Evolutionary conservation across 1,140 invertebrate species (phyloP).

Genomic region (Plodia interpunctella): DNA sequence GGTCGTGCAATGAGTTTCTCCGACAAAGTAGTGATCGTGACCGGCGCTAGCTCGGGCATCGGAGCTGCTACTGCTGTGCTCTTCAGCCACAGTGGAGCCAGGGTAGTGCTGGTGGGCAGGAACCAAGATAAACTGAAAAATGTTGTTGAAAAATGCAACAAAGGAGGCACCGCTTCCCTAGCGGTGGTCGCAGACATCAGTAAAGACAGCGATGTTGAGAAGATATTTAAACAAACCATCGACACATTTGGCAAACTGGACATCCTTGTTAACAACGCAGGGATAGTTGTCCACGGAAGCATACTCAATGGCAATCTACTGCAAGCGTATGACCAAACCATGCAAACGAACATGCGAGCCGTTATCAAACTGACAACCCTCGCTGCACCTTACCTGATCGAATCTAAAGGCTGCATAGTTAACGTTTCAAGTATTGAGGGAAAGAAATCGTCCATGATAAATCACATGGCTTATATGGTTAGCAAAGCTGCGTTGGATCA

Average conservation of each 20-base stretch:
- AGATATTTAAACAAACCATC: constrained; percentile 78
- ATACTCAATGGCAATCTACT: constrained; percentile 81
- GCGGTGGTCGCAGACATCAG: constrained; percentile 79
- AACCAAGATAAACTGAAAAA: constrained; percentile 77
- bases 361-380: constrained; percentile 84
- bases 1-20: constrained; percentile 19
- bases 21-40: constrained; percentile 25
- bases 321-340: constrained; percentile 79
- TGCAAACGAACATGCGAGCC: constrained; percentile 83
- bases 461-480: constrained; percentile 83
- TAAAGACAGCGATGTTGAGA: constrained; percentile 78
- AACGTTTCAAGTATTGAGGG: constrained; percentile 84
- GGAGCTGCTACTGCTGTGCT: constrained; percentile 23
- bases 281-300: constrained; percentile 80
- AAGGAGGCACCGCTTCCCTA: constrained; percentile 53
- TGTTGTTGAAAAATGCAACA: constrained; percentile 52
- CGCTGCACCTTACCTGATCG: constrained; percentile 83
- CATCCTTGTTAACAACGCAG: constrained; percentile 86
- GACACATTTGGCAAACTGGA: constrained; percentile 79
- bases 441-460: constrained; percentile 80
- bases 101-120: constrained; percentile 49
- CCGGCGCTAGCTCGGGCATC: constrained; percentile 22
- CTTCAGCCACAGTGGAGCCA: constrained; percentile 24
- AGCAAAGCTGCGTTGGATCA: constrained; percentile 92
- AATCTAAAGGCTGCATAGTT: constrained; percentile 83